Conservation (phyloP, 2,797 vertebrate species). For the Tragopan temminckii region DNA sequence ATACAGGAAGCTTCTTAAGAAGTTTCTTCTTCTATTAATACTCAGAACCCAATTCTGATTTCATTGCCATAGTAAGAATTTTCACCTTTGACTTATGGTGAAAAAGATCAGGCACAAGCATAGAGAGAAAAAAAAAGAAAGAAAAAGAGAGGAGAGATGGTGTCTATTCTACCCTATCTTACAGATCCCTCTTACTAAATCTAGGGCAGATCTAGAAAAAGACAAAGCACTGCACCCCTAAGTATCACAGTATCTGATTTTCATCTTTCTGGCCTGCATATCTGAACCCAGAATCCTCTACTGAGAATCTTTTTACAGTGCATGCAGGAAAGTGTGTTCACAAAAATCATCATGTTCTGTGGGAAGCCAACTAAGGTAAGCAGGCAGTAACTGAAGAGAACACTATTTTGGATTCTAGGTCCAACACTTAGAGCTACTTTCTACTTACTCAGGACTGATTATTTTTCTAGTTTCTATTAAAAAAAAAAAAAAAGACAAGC, state of each 20-base stretch:
- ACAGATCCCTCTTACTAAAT: not conserved
- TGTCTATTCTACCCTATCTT: rapidly evolving
- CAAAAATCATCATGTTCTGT: not conserved
- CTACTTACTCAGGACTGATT: not conserved
- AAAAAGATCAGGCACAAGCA: not conserved
- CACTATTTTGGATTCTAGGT: not conserved
- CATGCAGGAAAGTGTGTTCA: not conserved
- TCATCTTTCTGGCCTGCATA: not conserved
- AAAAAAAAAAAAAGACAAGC: not conserved
- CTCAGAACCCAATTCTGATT: not conserved
- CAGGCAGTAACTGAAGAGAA: not conserved
- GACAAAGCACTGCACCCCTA: not conserved
- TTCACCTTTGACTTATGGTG: not conserved
- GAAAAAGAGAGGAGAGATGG: not conserved
- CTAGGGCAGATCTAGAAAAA: not conserved
- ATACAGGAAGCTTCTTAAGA: not conserved
- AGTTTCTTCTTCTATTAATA: not conserved
- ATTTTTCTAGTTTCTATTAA: not conserved
- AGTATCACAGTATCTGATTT: not conserved
- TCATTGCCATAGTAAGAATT: not conserved
- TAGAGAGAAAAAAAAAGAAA: not conserved
- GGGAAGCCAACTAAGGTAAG: not conserved
- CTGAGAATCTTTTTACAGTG: not conserved
- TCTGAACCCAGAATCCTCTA: not conserved
- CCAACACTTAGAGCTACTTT: not conserved